phyloP scores from a whole-genome alignment of 1,140 invertebrate genomes.

The Ceratosolen fusciceps region DNA sequence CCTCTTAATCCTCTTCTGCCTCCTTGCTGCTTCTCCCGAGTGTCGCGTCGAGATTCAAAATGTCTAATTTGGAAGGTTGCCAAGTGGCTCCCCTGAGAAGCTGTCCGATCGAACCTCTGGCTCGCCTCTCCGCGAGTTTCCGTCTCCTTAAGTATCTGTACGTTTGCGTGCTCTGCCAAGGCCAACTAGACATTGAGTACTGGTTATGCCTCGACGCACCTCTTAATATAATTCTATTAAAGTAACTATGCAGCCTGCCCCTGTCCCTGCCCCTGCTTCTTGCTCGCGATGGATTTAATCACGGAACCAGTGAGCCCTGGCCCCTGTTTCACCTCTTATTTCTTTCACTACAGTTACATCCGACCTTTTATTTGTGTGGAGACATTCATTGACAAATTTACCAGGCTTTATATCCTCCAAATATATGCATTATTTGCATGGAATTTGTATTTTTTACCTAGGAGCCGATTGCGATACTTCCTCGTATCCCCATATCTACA shows the following conservation, averaged over 20 bases:
- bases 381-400: conserved; percentile 62
- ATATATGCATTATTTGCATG: too few relatives aligned
- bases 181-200: neutral
- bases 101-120: neutral
- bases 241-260: conserved; percentile 69
- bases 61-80: conserved; percentile 68
- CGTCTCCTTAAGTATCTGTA: conserved; percentile 19
- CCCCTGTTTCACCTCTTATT: conserved; percentile 61
- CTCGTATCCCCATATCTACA: too few relatives aligned
- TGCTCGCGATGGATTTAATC: conserved; percentile 68
- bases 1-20: neutral
- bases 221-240: conserved; percentile 72
- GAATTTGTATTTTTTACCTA: too few relatives aligned
- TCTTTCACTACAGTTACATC: too few relatives aligned
- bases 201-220: conserved; percentile 48
- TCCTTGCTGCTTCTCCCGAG: neutral
- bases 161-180: neutral
- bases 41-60: conserved; percentile 67
- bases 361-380: too few relatives aligned
- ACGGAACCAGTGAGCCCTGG: conserved; percentile 64
- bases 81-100: conserved; percentile 60
- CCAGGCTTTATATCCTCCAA: too few relatives aligned
- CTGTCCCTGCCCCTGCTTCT: conserved; percentile 60
- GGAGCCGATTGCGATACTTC: too few relatives aligned
- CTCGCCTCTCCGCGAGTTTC: conserved; percentile 23